Evolutionary conservation across 2,888 invertebrate species (phyloP).

Genomic region (Zeuzera pyrina): DNA sequence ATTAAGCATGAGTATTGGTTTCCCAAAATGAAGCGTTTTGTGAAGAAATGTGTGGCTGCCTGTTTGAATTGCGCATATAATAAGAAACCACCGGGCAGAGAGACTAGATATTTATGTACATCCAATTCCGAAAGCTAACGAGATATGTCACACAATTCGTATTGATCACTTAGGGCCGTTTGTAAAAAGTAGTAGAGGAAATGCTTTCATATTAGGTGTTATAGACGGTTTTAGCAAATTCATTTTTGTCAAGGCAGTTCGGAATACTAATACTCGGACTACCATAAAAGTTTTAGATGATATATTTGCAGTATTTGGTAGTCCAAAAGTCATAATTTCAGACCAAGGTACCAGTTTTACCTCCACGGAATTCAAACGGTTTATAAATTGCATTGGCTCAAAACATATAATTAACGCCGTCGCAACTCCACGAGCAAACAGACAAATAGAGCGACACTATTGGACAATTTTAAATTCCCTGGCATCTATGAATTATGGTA

Average conservation of each 20-base stretch:
- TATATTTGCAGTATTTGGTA: constrained; percentile 3
- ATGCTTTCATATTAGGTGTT: constrained; percentile 8
- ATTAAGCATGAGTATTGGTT: constrained; percentile 38
- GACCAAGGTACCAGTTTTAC: constrained; percentile 9
- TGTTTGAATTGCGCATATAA: constrained; percentile 46
- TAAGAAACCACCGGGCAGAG: constrained; percentile 3
- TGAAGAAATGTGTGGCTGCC: constrained; percentile 34
- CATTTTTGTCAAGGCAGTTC: constrained; percentile 8
- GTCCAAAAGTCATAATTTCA: constrained; percentile 7
- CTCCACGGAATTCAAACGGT: constrained; percentile 4
- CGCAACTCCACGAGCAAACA: constrained; percentile 11
- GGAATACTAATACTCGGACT: constrained; percentile 3
- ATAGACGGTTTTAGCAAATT: constrained; percentile 11
- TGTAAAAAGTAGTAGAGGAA: constrained; percentile 6
- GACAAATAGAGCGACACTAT: constrained; percentile 12
- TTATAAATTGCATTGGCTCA: background rate
- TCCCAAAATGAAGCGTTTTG: constrained; percentile 29
- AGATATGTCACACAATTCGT: constrained; percentile 7
- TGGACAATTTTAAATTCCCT: constrained; percentile 10
- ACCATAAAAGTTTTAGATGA: constrained; percentile 7
- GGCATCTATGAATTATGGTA: constrained; percentile 2
- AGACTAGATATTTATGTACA: constrained; percentile 8
- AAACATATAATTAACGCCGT: constrained; percentile 9
- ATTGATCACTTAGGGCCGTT: constrained; percentile 13
- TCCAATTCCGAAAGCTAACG: constrained; percentile 8